phyloP scores from a whole-genome alignment of 1,140 invertebrate genomes.

The Vanessa tameamea region DNA sequence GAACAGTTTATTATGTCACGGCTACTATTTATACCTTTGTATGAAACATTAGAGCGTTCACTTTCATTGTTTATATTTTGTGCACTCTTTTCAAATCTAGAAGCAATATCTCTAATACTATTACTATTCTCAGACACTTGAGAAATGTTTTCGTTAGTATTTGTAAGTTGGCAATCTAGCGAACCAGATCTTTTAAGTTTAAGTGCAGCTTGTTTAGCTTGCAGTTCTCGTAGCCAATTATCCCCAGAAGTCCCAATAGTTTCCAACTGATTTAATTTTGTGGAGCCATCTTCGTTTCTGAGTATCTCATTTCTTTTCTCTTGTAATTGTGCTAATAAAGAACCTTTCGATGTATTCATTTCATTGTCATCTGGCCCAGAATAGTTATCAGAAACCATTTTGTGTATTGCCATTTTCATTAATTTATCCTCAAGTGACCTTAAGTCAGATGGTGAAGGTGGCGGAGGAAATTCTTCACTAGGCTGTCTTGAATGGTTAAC shows the following conservation, averaged over 20 bases:
- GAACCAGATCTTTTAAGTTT: conserved; percentile 81
- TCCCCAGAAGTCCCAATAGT: conserved; percentile 77
- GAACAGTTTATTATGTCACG: conserved; percentile 75
- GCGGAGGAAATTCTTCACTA: conserved; percentile 94
- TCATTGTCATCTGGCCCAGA: conserved; percentile 53
- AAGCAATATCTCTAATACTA: conserved; percentile 89
- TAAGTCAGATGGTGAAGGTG: conserved; percentile 88
- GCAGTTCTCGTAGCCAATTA: conserved; percentile 88
- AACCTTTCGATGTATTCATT: conserved; percentile 71
- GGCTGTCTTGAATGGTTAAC: conserved; percentile 90
- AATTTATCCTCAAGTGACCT: conserved; percentile 82
- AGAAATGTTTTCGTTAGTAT: conserved; percentile 42
- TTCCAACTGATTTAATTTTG: conserved; percentile 60
- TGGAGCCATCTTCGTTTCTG: conserved; percentile 69
- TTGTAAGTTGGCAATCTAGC: conserved; percentile 66
- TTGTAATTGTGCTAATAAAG: conserved; percentile 87
- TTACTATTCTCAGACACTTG: conserved; percentile 70
- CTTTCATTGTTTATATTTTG: conserved; percentile 51
- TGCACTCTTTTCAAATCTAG: conserved; percentile 88
- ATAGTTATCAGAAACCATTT: conserved; percentile 30
- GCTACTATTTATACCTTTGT: conserved; percentile 62
- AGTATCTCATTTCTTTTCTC: conserved; percentile 88
- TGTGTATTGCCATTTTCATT: conserved; percentile 68
- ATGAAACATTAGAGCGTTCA: conserved; percentile 66
- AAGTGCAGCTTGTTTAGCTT: conserved; percentile 87